These are phyloP conservation scores for Mastomys coucha DNA, from an alignment of 2,113 vertebrate species.

Conservation along the genomic window DNA sequence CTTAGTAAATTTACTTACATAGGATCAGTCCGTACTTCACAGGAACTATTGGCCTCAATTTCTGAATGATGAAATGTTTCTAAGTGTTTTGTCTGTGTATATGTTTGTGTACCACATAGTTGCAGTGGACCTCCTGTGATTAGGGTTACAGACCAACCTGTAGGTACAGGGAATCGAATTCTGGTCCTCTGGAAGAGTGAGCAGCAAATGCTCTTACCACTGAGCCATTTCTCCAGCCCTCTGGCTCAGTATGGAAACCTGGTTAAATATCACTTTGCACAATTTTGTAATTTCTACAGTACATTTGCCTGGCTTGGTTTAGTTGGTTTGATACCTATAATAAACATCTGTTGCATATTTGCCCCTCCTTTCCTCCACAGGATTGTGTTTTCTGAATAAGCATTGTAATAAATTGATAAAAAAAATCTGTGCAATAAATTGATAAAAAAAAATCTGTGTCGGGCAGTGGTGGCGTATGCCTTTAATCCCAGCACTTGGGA, in stretches of 20 bases:
- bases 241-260: slow-evolving; percentile 27
- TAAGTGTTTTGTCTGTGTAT: background rate
- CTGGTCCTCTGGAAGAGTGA: background rate
- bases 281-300: slow-evolving; percentile 29
- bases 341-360: slow-evolving; percentile 42
- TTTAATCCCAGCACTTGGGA: too few species aligned
- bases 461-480: too few species aligned
- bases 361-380: background rate
- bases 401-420: background rate
- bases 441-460: background rate
- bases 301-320: background rate
- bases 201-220: background rate
- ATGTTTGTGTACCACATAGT: background rate
- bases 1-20: background rate
- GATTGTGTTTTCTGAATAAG: slow-evolving; percentile 17
- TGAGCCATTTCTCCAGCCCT: background rate
- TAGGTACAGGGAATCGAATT: background rate
- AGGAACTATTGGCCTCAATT: slow-evolving; percentile 33
- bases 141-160: background rate
- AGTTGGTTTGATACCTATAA: slow-evolving; percentile 30
- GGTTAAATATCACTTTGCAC: slow-evolving; percentile 6
- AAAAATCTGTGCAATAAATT: background rate
- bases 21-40: slow-evolving; percentile 48
- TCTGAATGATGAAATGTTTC: slow-evolving; percentile 44
- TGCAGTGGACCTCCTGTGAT: background rate